Base-by-base conservation (phyloP, 2,888 invertebrate species). In the Xiphydria camelus region DNA sequence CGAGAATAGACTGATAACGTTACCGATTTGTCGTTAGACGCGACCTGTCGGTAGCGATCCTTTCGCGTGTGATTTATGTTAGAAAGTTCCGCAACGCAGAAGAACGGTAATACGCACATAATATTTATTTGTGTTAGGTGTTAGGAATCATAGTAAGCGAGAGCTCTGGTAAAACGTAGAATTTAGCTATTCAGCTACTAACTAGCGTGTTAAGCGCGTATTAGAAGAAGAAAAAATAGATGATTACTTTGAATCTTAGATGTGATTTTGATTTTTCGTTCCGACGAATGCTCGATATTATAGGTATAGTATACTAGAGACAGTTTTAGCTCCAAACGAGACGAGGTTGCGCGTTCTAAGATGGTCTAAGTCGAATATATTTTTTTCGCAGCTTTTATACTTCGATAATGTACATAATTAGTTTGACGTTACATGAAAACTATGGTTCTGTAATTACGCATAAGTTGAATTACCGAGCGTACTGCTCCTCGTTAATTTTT, bases 1-100 rank as follows among this genome's bases (percentile, higher is more conserved):
- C 57, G 56, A 62, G 61, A 60, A 66, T 68, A 68, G 66, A 66
- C 66, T 66, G 68, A 66, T 64, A 66, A 62, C 41, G 51, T 61
- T 66, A 61, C 55, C 51, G 20, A 59, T 55, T 49, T 41, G 47
- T 53, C 47, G 49, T 63, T 66, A 56, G 47, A 45, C 49, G 53
- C 38, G 49, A 49, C 40, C 37, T 47, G 51, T 59, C 45, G 51
- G 49, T 45, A 25, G 43, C 49, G 44, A 57, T 59, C 43, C 45
- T 7, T 47, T 57, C 51, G 47, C 19, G 51, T 56, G 62, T 57
- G 53, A 62, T 62, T 57, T 55, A 47, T 41, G 54, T 62, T 61
- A 54, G 45, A 22, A 39, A 21, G 36, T 47, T 47, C 36, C 47
- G 31, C 29, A 36, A 21, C 47, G 46, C 47, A 49, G 10, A 43